These are phyloP conservation scores for Anthophora plumipes DNA, from an alignment of 2,888 invertebrate genomes.

Conservation along the genomic window DNA sequence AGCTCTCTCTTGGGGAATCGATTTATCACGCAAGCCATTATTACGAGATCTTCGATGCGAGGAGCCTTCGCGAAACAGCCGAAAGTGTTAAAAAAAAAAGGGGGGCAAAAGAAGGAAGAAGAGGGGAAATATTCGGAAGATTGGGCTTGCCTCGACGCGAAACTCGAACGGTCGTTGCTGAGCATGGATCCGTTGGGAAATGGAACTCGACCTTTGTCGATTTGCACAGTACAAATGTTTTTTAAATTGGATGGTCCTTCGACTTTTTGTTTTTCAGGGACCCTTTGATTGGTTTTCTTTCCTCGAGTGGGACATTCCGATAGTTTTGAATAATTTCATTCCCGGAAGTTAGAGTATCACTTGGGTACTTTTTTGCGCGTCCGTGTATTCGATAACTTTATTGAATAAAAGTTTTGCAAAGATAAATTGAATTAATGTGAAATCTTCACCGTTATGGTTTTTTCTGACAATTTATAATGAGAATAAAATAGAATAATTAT, in stretches of 20 bases:
- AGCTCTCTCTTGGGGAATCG: constrained; percentile 42
- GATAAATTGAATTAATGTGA: too few relatives aligned
- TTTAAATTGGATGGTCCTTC: constrained; percentile 4
- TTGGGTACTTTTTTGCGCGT: too few relatives aligned
- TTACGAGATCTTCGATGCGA: neutral
- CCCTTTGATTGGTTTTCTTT: neutral
- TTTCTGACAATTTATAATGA: too few relatives aligned
- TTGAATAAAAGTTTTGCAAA: too few relatives aligned
- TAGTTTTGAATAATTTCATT: too few relatives aligned
- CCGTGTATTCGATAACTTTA: too few relatives aligned
- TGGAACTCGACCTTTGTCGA: neutral
- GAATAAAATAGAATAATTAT: too few relatives aligned
- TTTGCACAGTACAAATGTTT: neutral
- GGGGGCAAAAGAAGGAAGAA: neutral
- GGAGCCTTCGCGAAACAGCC: neutral
- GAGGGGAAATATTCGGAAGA: neutral
- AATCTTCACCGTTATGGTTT: too few relatives aligned
- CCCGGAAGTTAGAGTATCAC: too few relatives aligned
- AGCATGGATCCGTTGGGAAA: constrained; percentile 11
- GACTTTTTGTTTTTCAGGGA: neutral
- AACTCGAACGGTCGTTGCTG: neutral
- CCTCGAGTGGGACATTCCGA: neutral
- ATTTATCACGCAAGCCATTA: constrained; percentile 30
- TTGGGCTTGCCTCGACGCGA: neutral
- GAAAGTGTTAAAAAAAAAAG: constrained; percentile 4